phyloP scores from a whole-genome alignment of 2,888 invertebrate species.

The Cheilosia vulpina region DNA sequence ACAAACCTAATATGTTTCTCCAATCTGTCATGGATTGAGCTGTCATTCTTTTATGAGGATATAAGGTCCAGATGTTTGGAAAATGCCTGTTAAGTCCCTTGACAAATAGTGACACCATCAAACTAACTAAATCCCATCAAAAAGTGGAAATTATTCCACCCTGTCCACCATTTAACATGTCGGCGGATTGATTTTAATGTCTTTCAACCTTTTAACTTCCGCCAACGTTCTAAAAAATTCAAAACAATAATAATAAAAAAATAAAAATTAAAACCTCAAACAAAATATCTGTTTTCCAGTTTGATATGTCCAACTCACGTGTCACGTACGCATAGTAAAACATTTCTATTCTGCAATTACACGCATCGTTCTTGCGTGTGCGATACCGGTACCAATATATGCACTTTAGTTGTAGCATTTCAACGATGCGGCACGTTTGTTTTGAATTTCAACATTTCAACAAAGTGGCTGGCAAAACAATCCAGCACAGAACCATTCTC shows the following conservation, averaged over 20 bases:
- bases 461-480: constrained; percentile 16
- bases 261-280: not conserved
- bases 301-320: constrained; percentile 18
- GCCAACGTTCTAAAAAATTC: not conserved
- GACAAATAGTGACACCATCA: no score
- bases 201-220: not conserved
- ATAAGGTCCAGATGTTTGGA: no score
- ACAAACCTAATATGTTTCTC: no score
- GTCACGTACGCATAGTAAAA: constrained; percentile 3
- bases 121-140: no score
- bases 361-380: not conserved
- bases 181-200: not conserved
- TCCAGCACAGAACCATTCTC: constrained; percentile 2
- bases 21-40: no score
- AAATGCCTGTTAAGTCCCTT: no score
- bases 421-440: constrained; percentile 21
- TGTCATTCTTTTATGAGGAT: no score
- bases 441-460: not conserved
- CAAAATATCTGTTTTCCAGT: not conserved
- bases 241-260: not conserved
- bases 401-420: not conserved
- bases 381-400: not conserved
- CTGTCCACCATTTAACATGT: no score
- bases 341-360: not conserved
- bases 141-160: no score